These are phyloP conservation scores for Mobula birostris DNA, from an alignment of 2,113 vertebrate genomes.

Conservation along the genomic window DNA sequence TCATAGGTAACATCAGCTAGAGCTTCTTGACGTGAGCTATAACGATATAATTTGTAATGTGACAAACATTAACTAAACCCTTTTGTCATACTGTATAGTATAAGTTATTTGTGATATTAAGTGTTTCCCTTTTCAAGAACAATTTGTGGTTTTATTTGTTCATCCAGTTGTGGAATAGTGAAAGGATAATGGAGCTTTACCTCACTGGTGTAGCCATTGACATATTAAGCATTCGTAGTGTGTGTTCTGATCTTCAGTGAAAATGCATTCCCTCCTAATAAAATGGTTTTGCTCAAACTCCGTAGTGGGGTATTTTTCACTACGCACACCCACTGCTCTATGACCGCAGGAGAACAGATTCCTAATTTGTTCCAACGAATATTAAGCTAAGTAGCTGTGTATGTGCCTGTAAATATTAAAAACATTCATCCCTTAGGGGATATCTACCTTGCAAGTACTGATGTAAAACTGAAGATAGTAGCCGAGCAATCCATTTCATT, in stretches of 20 bases:
- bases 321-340: background rate
- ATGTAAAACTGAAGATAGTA: too few relatives aligned
- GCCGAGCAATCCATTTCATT: too few relatives aligned
- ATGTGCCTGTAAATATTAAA: background rate
- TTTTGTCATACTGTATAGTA: background rate
- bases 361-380: constrained; percentile 20
- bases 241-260: background rate
- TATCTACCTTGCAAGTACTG: background rate
- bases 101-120: background rate
- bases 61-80: background rate
- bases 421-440: background rate
- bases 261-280: background rate
- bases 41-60: background rate
- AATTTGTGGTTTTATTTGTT: background rate
- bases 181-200: background rate
- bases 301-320: background rate
- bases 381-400: background rate
- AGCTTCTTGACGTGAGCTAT: background rate
- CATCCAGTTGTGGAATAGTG: background rate
- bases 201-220: too few relatives aligned
- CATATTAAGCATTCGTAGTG: background rate
- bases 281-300: background rate
- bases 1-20: background rate
- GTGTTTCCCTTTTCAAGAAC: background rate
- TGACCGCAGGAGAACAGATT: background rate